Conservation (phyloP, 2,888 invertebrate genomes). For the Trichacis sp. region DNA sequence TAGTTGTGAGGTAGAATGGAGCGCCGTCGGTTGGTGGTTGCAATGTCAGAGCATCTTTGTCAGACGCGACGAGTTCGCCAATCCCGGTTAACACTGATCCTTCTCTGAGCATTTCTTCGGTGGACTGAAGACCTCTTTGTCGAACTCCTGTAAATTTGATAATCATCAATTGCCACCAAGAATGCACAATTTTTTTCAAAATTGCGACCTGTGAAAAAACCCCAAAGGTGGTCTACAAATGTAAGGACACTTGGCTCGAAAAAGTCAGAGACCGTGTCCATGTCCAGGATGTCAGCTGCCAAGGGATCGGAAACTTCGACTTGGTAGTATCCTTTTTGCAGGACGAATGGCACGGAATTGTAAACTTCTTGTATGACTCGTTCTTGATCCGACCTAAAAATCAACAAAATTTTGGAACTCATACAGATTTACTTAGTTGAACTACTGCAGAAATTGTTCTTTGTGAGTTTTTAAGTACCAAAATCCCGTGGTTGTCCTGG, state of each 20-base stretch:
- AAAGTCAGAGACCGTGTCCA: conserved; percentile 86
- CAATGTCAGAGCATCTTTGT: conserved; percentile 76
- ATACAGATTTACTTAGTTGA: too few relatives aligned
- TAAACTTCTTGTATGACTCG: conserved; percentile 82
- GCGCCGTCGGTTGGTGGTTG: conserved; percentile 80
- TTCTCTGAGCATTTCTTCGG: conserved; percentile 87
- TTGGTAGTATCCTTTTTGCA: conserved; percentile 73
- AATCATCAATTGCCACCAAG: too few relatives aligned
- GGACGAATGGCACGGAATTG: conserved; percentile 84
- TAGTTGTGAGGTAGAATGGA: conserved; percentile 83
- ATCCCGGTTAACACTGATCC: conserved; percentile 84
- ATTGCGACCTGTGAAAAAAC: conserved; percentile 82
- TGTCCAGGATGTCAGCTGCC: conserved; percentile 80
- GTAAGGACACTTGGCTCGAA: conserved; percentile 84
- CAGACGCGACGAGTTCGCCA: conserved; percentile 77
- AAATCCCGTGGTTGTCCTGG: conserved; percentile 86
- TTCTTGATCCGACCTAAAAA: conserved; percentile 78
- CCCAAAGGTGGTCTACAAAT: conserved; percentile 85
- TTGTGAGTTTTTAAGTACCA: too few relatives aligned
- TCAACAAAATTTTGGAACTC: conserved; percentile 4
- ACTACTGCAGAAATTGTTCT: too few relatives aligned
- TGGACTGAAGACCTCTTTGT: conserved; percentile 86
- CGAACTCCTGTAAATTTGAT: conserved; percentile 79
- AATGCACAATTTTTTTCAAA: too few relatives aligned
- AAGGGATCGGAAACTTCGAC: conserved; percentile 84